Percentiles rank a stretch among this genome's conserved stretches.
Conservation (phyloP, 2,797 vertebrate species). For the Acipenser oxyrinchus region DNA sequence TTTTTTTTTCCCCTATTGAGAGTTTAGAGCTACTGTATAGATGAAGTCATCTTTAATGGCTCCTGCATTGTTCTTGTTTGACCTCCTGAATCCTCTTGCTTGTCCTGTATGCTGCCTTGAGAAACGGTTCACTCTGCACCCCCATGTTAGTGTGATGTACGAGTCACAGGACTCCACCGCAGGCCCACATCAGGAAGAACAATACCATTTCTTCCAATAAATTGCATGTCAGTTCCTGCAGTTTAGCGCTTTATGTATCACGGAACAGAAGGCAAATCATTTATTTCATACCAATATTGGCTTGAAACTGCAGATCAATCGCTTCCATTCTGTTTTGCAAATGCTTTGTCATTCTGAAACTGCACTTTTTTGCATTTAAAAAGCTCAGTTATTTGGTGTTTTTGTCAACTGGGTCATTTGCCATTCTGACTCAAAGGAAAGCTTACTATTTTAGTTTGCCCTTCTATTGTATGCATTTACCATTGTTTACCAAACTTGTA, state of each 20-base stretch:
- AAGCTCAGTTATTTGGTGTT: neutral
- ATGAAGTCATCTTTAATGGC: neutral
- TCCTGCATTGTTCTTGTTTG: slow-evolving; percentile 30
- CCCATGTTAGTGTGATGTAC: slow-evolving; percentile 31
- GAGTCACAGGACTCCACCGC: slow-evolving; percentile 21
- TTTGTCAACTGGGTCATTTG: slow-evolving; percentile 4
- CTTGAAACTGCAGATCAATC: slow-evolving; percentile 7
- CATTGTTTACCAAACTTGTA: too few relatives aligned
- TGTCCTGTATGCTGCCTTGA: slow-evolving; percentile 32
- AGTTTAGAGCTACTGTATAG: too few relatives aligned
- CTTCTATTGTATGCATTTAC: too few relatives aligned
- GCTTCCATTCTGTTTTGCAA: neutral
- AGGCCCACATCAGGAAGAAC: slow-evolving; percentile 26
- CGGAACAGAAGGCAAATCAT: neutral
- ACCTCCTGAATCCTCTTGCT: slow-evolving; percentile 30
- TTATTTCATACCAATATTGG: slow-evolving; percentile 11
- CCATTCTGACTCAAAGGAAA: neutral
- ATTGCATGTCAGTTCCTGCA: slow-evolving; percentile 1
- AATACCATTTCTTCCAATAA: slow-evolving; percentile 23
- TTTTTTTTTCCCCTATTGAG: too few relatives aligned
- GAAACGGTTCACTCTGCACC: slow-evolving; percentile 20
- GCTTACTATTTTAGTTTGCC: too few relatives aligned
- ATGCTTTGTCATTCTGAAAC: neutral
- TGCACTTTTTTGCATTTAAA: neutral
- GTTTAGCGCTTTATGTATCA: slow-evolving; percentile 8